Evolutionary conservation across 2,113 vertebrate genomes (phyloP).

Genomic region (Kobus ellipsiprymnus): DNA sequence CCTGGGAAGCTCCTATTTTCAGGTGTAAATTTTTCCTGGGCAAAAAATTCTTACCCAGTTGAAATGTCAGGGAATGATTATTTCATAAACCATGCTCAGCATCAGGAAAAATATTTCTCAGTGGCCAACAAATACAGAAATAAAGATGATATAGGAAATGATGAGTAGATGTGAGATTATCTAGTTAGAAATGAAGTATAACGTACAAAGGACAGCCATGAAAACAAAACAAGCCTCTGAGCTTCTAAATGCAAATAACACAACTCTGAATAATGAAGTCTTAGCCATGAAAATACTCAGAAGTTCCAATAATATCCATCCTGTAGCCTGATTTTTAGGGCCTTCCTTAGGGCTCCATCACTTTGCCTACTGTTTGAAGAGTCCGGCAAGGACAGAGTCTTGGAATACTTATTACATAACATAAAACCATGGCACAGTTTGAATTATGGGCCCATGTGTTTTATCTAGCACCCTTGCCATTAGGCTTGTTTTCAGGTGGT

Average conservation of each 20-base stretch:
- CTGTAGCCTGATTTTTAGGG: neutral
- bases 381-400: neutral
- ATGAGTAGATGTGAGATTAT: neutral
- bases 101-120: neutral
- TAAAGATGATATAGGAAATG: neutral
- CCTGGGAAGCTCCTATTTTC: neutral
- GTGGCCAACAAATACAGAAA: neutral
- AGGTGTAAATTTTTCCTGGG: too few relatives aligned
- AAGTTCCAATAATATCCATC: neutral
- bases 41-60: neutral
- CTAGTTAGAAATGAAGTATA: neutral
- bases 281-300: neutral
- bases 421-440: neutral
- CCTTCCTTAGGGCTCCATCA: neutral
- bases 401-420: neutral
- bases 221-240: neutral
- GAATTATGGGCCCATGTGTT: accelerated
- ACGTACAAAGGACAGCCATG: neutral
- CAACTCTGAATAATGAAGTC: neutral
- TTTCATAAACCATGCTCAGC: neutral
- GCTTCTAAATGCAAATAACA: neutral
- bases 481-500: neutral
- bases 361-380: neutral
- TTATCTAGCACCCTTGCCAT: neutral
- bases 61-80: neutral